Evolutionary conservation across 2,888 invertebrate genomes (phyloP), one percentile per base, ranked within the genome.

Genomic region (Camptogramma bilineatum): DNA sequence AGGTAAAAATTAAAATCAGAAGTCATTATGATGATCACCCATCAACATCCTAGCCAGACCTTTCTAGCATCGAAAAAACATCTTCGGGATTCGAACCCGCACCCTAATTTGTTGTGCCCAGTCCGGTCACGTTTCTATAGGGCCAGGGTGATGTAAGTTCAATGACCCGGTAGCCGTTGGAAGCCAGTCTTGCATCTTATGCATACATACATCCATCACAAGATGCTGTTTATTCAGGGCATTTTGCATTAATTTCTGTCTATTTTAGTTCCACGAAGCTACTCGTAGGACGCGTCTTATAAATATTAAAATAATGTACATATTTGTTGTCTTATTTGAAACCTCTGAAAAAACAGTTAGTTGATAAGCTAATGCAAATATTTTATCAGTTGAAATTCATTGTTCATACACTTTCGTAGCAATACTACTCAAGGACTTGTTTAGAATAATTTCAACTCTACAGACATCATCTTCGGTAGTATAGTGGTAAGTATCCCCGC

Each of bases 401-500:
- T 34, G 34, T 13, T 39, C 4, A 39, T 9, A 13, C 1, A n/a
- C 16, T 7, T 42, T 53, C 16, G 53, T 54, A 54, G 44, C 28
- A 16, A 21, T 16, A 17, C 28, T 4, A 46, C 17, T 19, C 44
- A 44, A 54, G 18, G 44, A 17, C 7, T 13, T 34, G 4, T 18
- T 2, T 13, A 9, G 16, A 13, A 51, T 60, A 64, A 60, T 60
- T 64, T 60, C 34, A 10, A 13, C 0, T 0, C 0, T 0, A 0
- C 7, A 16, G 0, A 0, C n/a, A 56, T 4, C 7, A 34, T 91
- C 91, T 88, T 91, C 92, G 93, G 93, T 93, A 93, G 93, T 93
- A 93, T 93, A 93, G 93, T 93, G 93, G 93, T 93, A 70, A 93
- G 93, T 93, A 93, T 93, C 92, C 93, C 93, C 92, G 93, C 93